Conservation (phyloP, 2,888 invertebrate species). For the Caenorhabditis becei region DNA sequence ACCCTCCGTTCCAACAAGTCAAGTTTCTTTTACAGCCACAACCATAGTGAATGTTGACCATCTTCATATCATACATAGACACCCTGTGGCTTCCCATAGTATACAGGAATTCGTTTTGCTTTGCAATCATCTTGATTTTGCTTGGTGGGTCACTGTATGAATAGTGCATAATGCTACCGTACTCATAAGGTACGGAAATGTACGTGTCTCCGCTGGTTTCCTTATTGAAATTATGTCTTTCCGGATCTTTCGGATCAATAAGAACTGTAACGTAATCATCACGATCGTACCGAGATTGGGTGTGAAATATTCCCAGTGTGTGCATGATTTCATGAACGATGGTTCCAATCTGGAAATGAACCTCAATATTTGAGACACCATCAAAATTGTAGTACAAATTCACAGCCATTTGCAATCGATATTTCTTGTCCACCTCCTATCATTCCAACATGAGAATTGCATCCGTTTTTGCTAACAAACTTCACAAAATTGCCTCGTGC, state of each 20-base stretch:
- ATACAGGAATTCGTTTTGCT: constrained; percentile 34
- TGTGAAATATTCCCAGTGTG: constrained; percentile 34
- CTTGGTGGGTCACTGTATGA: not conserved
- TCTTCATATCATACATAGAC: constrained; percentile 30
- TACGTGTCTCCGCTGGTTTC: not conserved
- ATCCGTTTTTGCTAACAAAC: no score
- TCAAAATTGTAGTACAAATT: not conserved
- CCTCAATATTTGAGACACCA: no score
- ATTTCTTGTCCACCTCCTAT: no score
- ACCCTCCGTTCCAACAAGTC: constrained; percentile 35
- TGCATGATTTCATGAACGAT: constrained; percentile 44
- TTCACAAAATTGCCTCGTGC: no score
- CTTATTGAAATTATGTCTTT: not conserved
- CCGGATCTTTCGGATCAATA: no score
- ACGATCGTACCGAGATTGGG: constrained; percentile 24
- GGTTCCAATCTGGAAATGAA: constrained; percentile 22
- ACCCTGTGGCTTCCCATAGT: constrained; percentile 45
- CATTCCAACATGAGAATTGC: no score
- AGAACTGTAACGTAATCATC: constrained; percentile 29
- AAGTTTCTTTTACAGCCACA: constrained; percentile 32
- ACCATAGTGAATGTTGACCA: constrained; percentile 13
- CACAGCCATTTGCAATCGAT: no score
- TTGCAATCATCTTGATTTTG: not conserved
- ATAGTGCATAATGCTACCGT: constrained; percentile 44
- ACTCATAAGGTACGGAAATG: constrained; percentile 39